Conservation (phyloP, 37 sponge, comb jelly and placozoan species). For the Aplysina aerophoba region DNA sequence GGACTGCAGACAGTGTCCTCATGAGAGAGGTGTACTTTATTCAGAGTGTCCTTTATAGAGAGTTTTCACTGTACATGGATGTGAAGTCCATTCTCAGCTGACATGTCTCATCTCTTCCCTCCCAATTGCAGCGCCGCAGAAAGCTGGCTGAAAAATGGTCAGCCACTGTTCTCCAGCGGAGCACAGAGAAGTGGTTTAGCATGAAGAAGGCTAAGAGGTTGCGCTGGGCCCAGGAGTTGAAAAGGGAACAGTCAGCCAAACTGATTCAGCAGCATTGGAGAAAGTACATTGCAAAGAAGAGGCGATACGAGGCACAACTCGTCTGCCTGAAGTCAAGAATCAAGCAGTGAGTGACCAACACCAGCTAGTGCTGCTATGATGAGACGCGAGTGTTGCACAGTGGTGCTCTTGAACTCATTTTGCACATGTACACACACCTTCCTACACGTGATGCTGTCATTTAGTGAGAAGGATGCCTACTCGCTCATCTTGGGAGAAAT, state of each 20-base stretch:
- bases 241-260: slow-evolving; percentile 54
- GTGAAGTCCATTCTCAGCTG: neutral
- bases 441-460: neutral
- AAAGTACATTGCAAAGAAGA: slow-evolving; percentile 55
- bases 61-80: too few species aligned
- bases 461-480: slow-evolving; percentile 11
- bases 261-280: slow-evolving; percentile 79
- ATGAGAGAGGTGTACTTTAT: too few species aligned
- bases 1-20: too few species aligned
- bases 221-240: slow-evolving; percentile 28
- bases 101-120: neutral
- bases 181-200: slow-evolving; percentile 31
- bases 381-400: neutral
- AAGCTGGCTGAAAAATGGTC: slow-evolving; percentile 33
- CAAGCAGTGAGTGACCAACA: slow-evolving; percentile 48
- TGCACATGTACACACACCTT: neutral
- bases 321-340: slow-evolving; percentile 67
- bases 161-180: slow-evolving; percentile 50
- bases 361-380: too few species aligned
- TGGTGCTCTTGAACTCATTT: neutral
- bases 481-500: neutral
- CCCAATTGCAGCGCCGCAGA: neutral
- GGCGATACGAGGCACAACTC: slow-evolving; percentile 69
- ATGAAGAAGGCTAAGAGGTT: slow-evolving; percentile 40
- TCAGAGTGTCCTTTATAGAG: too few species aligned